Percentiles rank a stretch among this genome's conserved stretches.
Conservation (phyloP, 2,888 invertebrate species). For the Mellilla xanthometata region DNA sequence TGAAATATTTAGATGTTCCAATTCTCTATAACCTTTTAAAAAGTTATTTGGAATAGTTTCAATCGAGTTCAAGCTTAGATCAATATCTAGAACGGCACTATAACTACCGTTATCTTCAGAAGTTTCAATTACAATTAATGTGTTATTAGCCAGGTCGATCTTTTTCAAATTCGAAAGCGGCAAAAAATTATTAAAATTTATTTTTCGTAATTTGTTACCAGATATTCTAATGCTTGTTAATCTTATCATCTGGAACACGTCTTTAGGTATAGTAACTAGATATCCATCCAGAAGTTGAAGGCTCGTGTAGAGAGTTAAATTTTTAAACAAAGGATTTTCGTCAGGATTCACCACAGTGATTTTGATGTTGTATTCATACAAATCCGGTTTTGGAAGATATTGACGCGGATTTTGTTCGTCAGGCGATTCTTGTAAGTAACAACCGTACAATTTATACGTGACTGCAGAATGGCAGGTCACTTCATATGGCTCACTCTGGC, state of each 20-base stretch:
- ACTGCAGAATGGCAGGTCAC: too few species aligned
- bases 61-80: neutral
- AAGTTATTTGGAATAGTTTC: slow-evolving; percentile 2
- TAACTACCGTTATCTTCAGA: neutral
- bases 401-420: too few species aligned
- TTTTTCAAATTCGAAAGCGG: neutral
- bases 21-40: neutral
- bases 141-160: neutral
- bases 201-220: neutral
- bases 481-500: too few species aligned
- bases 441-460: too few species aligned
- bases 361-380: neutral
- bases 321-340: neutral
- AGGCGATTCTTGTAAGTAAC: too few species aligned
- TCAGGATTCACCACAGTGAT: neutral
- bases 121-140: neutral
- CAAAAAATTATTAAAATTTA: slow-evolving; percentile 1
- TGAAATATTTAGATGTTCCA: slow-evolving; percentile 3
- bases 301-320: neutral
- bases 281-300: neutral
- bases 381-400: too few species aligned
- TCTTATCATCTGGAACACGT: neutral
- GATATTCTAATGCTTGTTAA: neutral
- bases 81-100: slow-evolving; percentile 1
- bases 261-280: neutral